Percentiles rank a stretch among this genome's conserved stretches.
These are phyloP conservation scores for Glareola pratincola DNA, from an alignment of 2,113 vertebrate genomes.

Conservation along the genomic window DNA sequence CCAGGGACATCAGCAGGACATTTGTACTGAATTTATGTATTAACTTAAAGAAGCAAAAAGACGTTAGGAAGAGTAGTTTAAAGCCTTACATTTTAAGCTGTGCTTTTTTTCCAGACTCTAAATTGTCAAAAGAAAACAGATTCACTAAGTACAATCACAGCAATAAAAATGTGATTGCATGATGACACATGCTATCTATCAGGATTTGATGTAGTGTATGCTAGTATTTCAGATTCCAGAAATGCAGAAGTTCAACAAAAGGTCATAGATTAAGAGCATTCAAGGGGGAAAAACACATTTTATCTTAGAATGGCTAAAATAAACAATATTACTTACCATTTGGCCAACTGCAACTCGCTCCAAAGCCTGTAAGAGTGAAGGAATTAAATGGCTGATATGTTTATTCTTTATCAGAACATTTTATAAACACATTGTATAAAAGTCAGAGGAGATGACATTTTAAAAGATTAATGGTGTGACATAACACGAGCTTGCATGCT, in stretches of 20 bases:
- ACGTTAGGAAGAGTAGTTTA: neutral
- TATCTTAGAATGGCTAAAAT: slow-evolving; percentile 60
- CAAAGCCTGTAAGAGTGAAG: slow-evolving; percentile 75
- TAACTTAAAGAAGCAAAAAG: neutral
- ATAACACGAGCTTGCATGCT: slow-evolving; percentile 36
- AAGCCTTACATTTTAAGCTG: neutral
- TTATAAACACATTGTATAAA: slow-evolving; percentile 65
- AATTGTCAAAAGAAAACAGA: slow-evolving; percentile 33
- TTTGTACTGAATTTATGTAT: neutral
- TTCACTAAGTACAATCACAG: neutral
- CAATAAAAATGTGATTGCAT: slow-evolving; percentile 18
- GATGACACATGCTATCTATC: slow-evolving; percentile 46
- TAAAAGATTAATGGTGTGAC: slow-evolving; percentile 68
- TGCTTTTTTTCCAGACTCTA: neutral
- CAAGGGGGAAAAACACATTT: slow-evolving; percentile 33
- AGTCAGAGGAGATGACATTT: slow-evolving; percentile 57
- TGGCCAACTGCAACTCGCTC: slow-evolving; percentile 81
- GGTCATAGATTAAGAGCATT: slow-evolving; percentile 63
- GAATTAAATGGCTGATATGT: slow-evolving; percentile 63
- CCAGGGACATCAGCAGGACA: neutral
- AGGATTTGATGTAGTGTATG: neutral
- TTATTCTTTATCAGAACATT: slow-evolving; percentile 70
- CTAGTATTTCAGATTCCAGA: slow-evolving; percentile 44
- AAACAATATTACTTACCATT: slow-evolving; percentile 79
- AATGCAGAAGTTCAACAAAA: slow-evolving; percentile 61